These are phyloP conservation scores for Mastomys natalensis DNA, from an alignment of 2,113 vertebrate species.

Conservation along the genomic window DNA sequence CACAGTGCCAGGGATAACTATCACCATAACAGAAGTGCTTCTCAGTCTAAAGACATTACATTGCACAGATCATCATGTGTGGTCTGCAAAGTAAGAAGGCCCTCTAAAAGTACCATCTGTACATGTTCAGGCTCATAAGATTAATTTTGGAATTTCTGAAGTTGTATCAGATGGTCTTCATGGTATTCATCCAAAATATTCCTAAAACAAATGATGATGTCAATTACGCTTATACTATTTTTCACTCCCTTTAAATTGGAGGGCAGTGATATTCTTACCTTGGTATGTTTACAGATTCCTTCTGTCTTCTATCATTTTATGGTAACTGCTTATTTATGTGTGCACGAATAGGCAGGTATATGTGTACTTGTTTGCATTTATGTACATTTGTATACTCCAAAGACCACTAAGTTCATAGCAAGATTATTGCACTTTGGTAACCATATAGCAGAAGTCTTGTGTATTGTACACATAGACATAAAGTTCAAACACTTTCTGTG, in stretches of 20 bases:
- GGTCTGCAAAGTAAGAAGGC: not conserved
- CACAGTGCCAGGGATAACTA: not conserved
- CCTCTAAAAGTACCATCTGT: accelerated
- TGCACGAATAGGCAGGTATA: not conserved
- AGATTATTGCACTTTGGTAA: not conserved
- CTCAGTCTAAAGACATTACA: not conserved
- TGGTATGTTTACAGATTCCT: not conserved
- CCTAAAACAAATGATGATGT: not conserved
- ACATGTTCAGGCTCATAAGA: not conserved
- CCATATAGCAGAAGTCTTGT: not conserved
- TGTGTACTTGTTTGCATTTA: not conserved
- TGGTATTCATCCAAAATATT: not conserved
- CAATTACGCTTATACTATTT: not conserved
- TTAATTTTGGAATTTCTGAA: not conserved
- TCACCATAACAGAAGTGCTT: not conserved
- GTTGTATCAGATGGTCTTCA: not conserved
- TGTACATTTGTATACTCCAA: not conserved
- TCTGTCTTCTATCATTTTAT: not conserved
- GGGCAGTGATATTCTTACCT: not conserved
- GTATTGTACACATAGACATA: not conserved
- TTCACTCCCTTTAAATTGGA: not conserved
- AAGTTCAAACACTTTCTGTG: not conserved
- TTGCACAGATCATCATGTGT: not conserved
- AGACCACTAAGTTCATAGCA: not conserved
- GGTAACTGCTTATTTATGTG: not conserved